phyloP scores from a whole-genome alignment of 1,140 invertebrate genomes.

The Plodia interpunctella region DNA sequence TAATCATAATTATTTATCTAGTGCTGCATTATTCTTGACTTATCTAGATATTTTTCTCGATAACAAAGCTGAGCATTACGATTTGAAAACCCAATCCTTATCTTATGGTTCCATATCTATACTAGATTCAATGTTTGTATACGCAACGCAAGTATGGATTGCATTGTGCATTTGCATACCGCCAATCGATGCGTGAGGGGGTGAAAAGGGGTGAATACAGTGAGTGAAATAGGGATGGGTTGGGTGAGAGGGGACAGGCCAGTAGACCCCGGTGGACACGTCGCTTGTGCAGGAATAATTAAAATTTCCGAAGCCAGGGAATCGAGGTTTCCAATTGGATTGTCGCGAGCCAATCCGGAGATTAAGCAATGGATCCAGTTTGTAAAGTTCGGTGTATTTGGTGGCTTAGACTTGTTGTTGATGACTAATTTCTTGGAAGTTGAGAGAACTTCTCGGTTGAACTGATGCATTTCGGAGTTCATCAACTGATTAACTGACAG shows the following conservation, averaged over 20 bases:
- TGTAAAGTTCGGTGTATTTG: not conserved
- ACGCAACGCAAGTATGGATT: constrained; percentile 6
- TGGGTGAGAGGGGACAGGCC: constrained; percentile 13
- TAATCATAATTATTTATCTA: too few relatives aligned
- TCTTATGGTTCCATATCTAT: not conserved
- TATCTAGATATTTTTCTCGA: too few relatives aligned
- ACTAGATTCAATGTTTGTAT: constrained; percentile 1
- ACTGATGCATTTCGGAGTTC: too few relatives aligned
- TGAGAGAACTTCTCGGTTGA: not conserved
- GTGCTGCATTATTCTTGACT: too few relatives aligned
- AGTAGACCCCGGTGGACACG: constrained; percentile 11
- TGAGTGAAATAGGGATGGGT: constrained; percentile 9
- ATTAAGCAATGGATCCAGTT: constrained; percentile 8
- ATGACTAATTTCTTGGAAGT: not conserved
- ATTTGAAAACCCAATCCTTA: not conserved
- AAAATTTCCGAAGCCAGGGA: constrained; percentile 20
- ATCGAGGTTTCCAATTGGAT: constrained; percentile 18
- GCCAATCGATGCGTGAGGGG: constrained; percentile 49
- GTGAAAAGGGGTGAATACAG: constrained; percentile 7
- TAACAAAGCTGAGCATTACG: too few relatives aligned
- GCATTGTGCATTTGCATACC: constrained; percentile 53
- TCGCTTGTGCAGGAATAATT: constrained; percentile 24
- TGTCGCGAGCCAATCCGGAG: not conserved
- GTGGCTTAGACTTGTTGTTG: not conserved
- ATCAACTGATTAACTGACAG: too few relatives aligned